Base-by-base conservation (phyloP, 2,113 vertebrate genomes). In the Oryzias melastigma region DNA sequence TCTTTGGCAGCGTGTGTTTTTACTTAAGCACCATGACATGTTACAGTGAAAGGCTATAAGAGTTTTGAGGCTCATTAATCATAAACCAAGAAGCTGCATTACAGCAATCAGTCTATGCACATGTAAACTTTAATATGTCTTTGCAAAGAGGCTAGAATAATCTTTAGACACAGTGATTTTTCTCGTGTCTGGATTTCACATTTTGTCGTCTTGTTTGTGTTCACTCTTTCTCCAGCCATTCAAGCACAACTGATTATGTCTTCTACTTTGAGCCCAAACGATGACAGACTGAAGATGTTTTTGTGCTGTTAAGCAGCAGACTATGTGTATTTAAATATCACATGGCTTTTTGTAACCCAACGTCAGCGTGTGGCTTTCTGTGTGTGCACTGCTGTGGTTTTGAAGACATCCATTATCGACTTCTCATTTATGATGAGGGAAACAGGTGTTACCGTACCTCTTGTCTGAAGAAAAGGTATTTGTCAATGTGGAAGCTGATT, bases 1-100 rank as follows among this genome's bases (percentile, higher is more conserved):
- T 77, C 60, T 70, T 68, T 87, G 75, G 77, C 79, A 64, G 65
- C 68, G 67, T 55, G 65, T 55, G 58, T 73, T 82, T 82, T 80
- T 69, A 65, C 50, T 77, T 69, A 57, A 62, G 64, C 40, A 40
- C 50, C 29, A 35, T 18, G 46, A 76, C 56, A 62, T 54, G 52
- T 66, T 65, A 35, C 35, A 35, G 35, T 12, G 35, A 35, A 35
- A 35, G 10, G 35, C 35, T 35, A 35, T 62, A 65, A 53, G 48
- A 55, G 53, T 77, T 73, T 60, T 63, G 19, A 10, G 40, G 52
- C 22, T 68, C 58, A 35, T 41, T 56, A 54, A 29, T 25, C 7
- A 1, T 15, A 18, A 22, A 60, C n/a, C 44, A 29, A 18, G 29
- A 41, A 55, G 15, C 27, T 35, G 19, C 46, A 69, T 46, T 45